Percentiles rank a stretch among this genome's conserved stretches.
These are phyloP conservation scores for Eristalis intricaria DNA, from an alignment of 2,888 invertebrate species.

Conservation along the genomic window DNA sequence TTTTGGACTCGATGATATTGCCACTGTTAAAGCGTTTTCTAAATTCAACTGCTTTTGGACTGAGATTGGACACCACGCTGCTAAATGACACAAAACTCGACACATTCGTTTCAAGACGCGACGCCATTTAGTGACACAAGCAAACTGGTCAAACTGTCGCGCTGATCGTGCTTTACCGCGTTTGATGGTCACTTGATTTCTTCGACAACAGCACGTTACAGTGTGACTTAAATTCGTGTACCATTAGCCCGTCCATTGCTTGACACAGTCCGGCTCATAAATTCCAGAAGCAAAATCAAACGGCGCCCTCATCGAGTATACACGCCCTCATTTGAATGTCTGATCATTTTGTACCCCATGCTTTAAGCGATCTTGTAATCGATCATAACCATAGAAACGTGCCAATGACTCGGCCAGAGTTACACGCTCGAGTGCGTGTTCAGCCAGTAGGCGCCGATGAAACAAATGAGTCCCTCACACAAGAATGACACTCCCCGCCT, in stretches of 20 bases:
- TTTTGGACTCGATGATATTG: neutral
- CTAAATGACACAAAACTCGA: too few relatives aligned
- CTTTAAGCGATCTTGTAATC: neutral
- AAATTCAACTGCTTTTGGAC: too few relatives aligned
- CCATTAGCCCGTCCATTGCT: neutral
- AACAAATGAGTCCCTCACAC: conserved; percentile 34
- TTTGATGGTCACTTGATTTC: too few relatives aligned
- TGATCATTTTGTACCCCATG: neutral
- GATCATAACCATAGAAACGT: conserved; percentile 52
- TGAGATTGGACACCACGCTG: too few relatives aligned
- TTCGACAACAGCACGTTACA: too few relatives aligned
- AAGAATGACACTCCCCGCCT: conserved; percentile 35
- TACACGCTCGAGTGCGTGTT: conserved; percentile 50
- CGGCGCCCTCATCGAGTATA: neutral
- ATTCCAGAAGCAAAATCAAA: neutral
- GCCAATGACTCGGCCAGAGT: conserved; percentile 42
- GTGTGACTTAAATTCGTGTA: neutral
- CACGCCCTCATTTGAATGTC: neutral
- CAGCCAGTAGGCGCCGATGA: conserved; percentile 46
- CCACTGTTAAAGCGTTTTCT: neutral
- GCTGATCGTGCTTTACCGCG: too few relatives aligned
- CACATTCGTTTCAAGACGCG: too few relatives aligned
- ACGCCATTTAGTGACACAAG: too few relatives aligned
- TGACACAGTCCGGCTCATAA: neutral
- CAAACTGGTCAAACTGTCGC: too few relatives aligned